These are phyloP conservation scores for Brachymystax lenok DNA, from an alignment of 2,797 vertebrate species.

Conservation along the genomic window DNA sequence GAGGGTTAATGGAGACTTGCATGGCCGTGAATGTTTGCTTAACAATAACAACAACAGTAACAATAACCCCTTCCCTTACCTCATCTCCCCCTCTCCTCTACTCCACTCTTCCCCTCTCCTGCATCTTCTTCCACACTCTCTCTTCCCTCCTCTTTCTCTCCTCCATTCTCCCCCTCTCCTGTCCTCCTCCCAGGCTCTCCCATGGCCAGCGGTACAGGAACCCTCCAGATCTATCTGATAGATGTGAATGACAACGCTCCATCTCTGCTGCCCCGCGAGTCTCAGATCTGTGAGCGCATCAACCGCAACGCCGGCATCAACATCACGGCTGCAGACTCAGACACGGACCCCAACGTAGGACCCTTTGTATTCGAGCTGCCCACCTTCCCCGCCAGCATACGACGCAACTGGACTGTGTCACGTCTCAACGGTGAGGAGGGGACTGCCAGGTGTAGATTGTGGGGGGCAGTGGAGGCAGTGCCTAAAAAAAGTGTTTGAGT, in stretches of 20 bases:
- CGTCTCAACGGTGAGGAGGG: slow-evolving; percentile 85
- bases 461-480: background rate
- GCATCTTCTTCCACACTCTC: slow-evolving; percentile 34
- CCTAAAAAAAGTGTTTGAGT: background rate
- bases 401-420: slow-evolving; percentile 92
- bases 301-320: slow-evolving; percentile 86
- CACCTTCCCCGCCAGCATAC: slow-evolving; percentile 77
- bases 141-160: slow-evolving; percentile 25
- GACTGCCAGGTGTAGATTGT: background rate
- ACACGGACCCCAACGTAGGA: slow-evolving; percentile 88
- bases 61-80: background rate
- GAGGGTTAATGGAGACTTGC: background rate
- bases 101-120: slow-evolving; percentile 19
- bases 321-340: slow-evolving; percentile 88
- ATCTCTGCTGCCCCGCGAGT: slow-evolving; percentile 86
- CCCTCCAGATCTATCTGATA: slow-evolving; percentile 91
- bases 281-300: slow-evolving; percentile 90
- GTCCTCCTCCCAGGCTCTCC: slow-evolving; percentile 79
- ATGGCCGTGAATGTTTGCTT: background rate
- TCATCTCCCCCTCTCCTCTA: slow-evolving; percentile 30
- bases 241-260: slow-evolving; percentile 96
- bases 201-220: slow-evolving; percentile 88
- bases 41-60: background rate
- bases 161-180: background rate
- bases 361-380: slow-evolving; percentile 94